Conservation (phyloP, 2,797 vertebrate species). For the Danio aesculapii region DNA sequence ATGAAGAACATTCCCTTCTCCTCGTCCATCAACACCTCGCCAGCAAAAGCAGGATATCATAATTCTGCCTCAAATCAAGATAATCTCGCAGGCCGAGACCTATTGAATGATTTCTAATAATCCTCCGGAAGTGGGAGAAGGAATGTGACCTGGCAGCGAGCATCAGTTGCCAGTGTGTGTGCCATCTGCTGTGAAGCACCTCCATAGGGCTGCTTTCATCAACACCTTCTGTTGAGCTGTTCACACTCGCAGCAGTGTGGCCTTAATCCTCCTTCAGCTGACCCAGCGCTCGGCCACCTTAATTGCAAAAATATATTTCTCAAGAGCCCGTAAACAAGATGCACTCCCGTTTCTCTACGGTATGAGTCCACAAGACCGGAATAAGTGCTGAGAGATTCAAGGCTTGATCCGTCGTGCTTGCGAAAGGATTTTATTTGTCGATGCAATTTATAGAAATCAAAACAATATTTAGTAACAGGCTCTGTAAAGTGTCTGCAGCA, state of each 20-base stretch:
- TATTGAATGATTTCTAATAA: conserved; percentile 25
- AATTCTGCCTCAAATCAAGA: conserved; percentile 1
- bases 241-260: conserved; percentile 54
- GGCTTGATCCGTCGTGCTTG: conserved; percentile 9
- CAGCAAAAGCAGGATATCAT: conserved; percentile 5
- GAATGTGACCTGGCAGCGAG: conserved; percentile 48
- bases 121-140: conserved; percentile 19
- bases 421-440: conserved; percentile 3
- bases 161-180: conserved; percentile 37
- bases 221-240: conserved; percentile 55
- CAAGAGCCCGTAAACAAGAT: conserved; percentile 20
- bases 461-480: conserved; percentile 21
- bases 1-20: background rate
- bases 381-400: conserved; percentile 32
- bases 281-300: conserved; percentile 30
- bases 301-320: conserved; percentile 41
- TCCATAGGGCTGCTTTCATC: conserved; percentile 36
- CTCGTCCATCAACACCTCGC: background rate
- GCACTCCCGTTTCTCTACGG: background rate
- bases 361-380: background rate
- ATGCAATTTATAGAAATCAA: conserved; percentile 21
- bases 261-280: conserved; percentile 58
- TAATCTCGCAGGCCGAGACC: background rate
- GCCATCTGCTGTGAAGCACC: conserved; percentile 51
- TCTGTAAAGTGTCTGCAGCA: conserved; percentile 5